Base-by-base conservation (phyloP, 2,797 vertebrate species). In the Sebastes diploproa region DNA sequence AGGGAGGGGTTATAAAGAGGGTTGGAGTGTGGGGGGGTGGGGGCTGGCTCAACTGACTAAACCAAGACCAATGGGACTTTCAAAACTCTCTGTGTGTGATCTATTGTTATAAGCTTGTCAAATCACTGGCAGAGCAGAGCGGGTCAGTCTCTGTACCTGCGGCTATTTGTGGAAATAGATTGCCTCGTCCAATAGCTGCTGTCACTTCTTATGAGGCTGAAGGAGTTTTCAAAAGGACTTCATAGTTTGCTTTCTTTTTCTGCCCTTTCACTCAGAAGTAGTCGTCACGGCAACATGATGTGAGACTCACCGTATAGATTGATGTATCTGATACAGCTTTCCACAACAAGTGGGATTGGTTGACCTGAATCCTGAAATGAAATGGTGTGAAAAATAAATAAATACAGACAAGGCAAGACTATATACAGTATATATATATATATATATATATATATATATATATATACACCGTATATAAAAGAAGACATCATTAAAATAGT, bases 321-420 rank as follows among this genome's bases (percentile, higher is more conserved):
- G 96, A 99, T 99, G 95, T 98, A 98, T 68, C 98, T 95, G 90
- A 99, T 94, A 78, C 98, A 99, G 94, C 98, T 99, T 89, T 99
- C 98, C 0, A 98, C 98, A 5, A 99, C 98, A 6, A 99, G 95
- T 0, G 98, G 98, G 83, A 99, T 99, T 20, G 97, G 96, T 93
- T 99, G 98, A 72, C 95, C 95, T 56, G 95, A 96, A 81, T 96
- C 95, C 95, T 96, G 87, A 56, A 85, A 84, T 16, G 14, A 86
- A 73, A 87, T 54, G 7, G 78, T 20, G 14, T 29, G 1, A 54
- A 71, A 65, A 61, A 68, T 54, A 68, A 22, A 42, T 52, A 58
- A 56, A 66, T 20, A 50, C 8, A 77, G 27, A 78, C 6, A 80
- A 66, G 32, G 25, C n/a, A 76, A 76, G n/a, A 64, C 2, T 77